phyloP scores from a whole-genome alignment of 2,888 invertebrate genomes.

The Eledone cirrhosa region DNA sequence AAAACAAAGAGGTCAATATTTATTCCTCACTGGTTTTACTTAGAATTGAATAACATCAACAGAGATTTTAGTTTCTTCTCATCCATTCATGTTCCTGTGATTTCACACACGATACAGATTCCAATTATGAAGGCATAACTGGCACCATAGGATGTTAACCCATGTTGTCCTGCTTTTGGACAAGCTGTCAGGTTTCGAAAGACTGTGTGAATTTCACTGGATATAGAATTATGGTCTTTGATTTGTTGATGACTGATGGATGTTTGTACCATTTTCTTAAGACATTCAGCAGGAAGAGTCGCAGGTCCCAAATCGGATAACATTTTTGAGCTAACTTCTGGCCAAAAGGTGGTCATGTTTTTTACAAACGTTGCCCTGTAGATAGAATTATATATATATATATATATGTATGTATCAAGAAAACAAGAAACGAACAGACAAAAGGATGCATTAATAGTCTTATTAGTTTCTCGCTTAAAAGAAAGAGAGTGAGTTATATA shows the following conservation, averaged over 20 bases:
- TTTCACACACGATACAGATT: no score
- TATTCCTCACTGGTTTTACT: no score
- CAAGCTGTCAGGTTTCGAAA: no score
- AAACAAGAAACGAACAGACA: background rate
- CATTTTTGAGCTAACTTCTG: background rate
- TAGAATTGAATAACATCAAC: no score
- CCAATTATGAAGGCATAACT: no score
- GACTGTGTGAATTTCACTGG: no score
- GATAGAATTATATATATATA: background rate
- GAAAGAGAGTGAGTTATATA: background rate
- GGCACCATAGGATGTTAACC: no score
- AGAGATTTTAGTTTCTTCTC: no score
- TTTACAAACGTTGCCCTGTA: constrained; percentile 14
- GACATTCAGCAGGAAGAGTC: background rate
- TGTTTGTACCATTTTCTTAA: background rate
- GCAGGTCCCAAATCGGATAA: background rate
- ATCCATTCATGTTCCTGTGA: no score
- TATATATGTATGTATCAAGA: background rate
- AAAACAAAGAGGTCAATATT: no score
- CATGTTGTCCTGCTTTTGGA: no score
- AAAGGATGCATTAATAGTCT: background rate
- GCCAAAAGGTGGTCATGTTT: background rate
- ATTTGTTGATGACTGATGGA: background rate
- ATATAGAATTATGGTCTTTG: background rate
- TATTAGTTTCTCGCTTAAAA: background rate